These are phyloP conservation scores for Trilocha varians DNA, from an alignment of 2,888 invertebrate species.

Conservation along the genomic window DNA sequence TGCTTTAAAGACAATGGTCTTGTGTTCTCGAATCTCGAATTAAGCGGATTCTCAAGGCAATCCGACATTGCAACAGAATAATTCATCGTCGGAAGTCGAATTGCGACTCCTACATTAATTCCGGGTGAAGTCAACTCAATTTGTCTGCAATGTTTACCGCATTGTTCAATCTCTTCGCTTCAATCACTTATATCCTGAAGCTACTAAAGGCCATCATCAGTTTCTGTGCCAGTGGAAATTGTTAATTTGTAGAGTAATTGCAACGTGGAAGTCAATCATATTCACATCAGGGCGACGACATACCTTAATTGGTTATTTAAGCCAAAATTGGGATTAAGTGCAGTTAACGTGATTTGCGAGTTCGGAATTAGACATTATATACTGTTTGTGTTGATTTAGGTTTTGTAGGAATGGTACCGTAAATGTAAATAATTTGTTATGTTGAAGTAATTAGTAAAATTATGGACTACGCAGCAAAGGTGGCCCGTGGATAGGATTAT, in stretches of 20 bases:
- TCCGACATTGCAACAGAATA: constrained; percentile 7
- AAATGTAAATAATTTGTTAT: too few relatives aligned
- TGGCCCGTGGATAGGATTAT: too few relatives aligned
- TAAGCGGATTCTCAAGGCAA: neutral
- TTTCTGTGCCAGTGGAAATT: constrained; percentile 2
- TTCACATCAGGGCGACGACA: neutral
- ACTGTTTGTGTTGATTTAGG: too few relatives aligned
- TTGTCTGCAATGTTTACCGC: constrained; percentile 16
- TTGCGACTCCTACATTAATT: constrained; percentile 21
- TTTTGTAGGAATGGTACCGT: too few relatives aligned
- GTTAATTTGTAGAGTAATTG: constrained; percentile 1
- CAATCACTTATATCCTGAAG: neutral
- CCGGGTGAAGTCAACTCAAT: constrained; percentile 31
- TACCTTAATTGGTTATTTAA: neutral
- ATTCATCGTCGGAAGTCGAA: constrained; percentile 5
- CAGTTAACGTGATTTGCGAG: neutral
- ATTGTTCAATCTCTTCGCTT: neutral
- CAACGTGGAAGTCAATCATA: constrained; percentile 1
- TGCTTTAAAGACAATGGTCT: too few relatives aligned
- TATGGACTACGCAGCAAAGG: too few relatives aligned
- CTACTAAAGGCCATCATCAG: neutral
- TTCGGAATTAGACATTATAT: neutral
- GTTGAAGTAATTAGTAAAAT: too few relatives aligned
- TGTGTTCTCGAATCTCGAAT: too few relatives aligned
- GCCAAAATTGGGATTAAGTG: neutral